Evolutionary conservation across 1,140 invertebrate genomes (phyloP).

Genomic region (Aricia agestis): DNA sequence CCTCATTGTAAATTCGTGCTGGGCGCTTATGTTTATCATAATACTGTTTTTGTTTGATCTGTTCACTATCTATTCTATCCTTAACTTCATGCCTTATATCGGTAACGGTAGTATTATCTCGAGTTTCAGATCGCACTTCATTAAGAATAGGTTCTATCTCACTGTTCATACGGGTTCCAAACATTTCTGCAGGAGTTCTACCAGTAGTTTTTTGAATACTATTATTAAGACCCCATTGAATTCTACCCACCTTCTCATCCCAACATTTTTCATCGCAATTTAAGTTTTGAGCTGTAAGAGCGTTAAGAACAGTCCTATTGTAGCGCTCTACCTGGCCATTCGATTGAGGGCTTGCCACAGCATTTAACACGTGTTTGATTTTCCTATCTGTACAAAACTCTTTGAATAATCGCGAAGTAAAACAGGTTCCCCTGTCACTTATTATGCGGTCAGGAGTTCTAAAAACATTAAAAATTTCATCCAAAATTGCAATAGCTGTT

Average conservation of each 20-base stretch:
- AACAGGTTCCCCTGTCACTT: conserved; percentile 33
- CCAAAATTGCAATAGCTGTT: conserved; percentile 25
- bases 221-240: conserved; percentile 35
- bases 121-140: conserved; percentile 15
- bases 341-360: conserved; percentile 31
- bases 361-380: conserved; percentile 36
- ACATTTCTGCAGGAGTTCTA: conserved; percentile 30
- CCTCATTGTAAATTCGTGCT: conserved; percentile 24
- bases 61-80: conserved; percentile 21
- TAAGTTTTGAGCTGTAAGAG: conserved; percentile 27
- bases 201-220: conserved; percentile 29
- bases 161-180: conserved; percentile 27
- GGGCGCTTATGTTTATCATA: conserved; percentile 28
- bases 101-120: conserved; percentile 11
- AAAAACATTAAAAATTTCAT: conserved; percentile 34
- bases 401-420: conserved; percentile 34
- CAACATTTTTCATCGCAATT: conserved; percentile 30
- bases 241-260: conserved; percentile 27
- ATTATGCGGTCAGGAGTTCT: conserved; percentile 32
- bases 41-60: conserved; percentile 26
- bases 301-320: conserved; percentile 33
- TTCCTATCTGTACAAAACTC: conserved; percentile 27
- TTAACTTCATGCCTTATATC: conserved; percentile 22
- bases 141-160: conserved; percentile 29
- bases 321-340: conserved; percentile 40